These are phyloP conservation scores for Ctenopoma multispine DNA, from an alignment of 2,797 vertebrate genomes.

Conservation along the genomic window DNA sequence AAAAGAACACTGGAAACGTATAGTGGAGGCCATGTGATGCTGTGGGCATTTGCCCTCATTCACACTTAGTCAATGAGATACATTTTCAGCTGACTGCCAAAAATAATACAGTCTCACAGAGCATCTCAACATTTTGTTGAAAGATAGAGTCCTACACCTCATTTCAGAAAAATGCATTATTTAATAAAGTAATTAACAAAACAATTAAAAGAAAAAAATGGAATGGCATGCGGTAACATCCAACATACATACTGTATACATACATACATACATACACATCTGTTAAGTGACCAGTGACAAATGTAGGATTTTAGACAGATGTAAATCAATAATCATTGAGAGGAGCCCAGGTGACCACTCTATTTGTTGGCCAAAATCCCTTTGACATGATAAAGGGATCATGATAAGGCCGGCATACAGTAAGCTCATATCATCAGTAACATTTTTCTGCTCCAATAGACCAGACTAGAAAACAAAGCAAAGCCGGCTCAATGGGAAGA, in stretches of 20 bases:
- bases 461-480: constrained; percentile 69
- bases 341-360: constrained; percentile 22
- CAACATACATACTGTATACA: constrained; percentile 69
- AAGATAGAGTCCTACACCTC: neutral
- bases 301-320: constrained; percentile 44
- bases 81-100: too few species aligned
- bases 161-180: constrained; percentile 69
- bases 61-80: neutral
- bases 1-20: neutral
- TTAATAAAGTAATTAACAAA: constrained; percentile 78
- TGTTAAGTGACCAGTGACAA: constrained; percentile 63
- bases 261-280: too few species aligned
- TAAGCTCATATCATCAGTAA: constrained; percentile 67
- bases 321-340: constrained; percentile 36
- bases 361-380: constrained; percentile 29
- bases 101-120: too few species aligned
- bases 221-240: constrained; percentile 76
- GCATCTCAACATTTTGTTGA: too few species aligned
- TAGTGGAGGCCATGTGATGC: neutral
- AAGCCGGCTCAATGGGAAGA: constrained; percentile 69
- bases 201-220: constrained; percentile 49
- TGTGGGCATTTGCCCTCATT: neutral
- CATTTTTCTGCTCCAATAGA: constrained; percentile 53
- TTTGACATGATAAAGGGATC: constrained; percentile 19
- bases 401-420: constrained; percentile 37